Percentiles rank a stretch among this genome's conserved stretches.
Evolutionary conservation across 2,113 vertebrate genomes (phyloP).

Genomic region (Vulpes ferrilata): DNA sequence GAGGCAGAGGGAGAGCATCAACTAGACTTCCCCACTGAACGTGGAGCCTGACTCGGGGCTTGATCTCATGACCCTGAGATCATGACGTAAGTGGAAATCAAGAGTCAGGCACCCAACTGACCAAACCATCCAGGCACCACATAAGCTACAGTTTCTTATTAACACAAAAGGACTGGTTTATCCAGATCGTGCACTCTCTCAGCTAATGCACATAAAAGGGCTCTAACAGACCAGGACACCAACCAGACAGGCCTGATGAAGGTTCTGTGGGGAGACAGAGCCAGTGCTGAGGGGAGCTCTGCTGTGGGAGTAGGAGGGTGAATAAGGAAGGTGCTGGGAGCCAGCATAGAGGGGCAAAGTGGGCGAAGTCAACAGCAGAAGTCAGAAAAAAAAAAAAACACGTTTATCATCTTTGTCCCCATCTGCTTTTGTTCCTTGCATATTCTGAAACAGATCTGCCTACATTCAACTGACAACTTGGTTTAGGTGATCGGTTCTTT

Average conservation of each 20-base stretch:
- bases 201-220: background rate
- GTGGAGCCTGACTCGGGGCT: background rate
- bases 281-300: background rate
- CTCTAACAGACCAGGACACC: background rate
- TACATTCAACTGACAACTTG: background rate
- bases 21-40: background rate
- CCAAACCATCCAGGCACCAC: background rate
- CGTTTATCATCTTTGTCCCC: background rate
- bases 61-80: background rate
- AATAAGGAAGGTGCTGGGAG: background rate
- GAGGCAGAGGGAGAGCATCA: background rate
- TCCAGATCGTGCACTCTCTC: background rate
- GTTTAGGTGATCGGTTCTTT: background rate
- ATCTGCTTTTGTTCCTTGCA: background rate
- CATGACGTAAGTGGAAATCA: background rate
- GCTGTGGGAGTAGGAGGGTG: background rate
- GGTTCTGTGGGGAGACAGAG: background rate
- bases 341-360: accelerated
- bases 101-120: background rate
- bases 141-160: background rate
- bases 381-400: no score
- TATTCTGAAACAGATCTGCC: background rate
- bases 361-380: background rate
- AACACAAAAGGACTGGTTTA: constrained; percentile 10
- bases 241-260: background rate